phyloP scores from a whole-genome alignment of 2,888 invertebrate species.

The Cryptus armator region DNA sequence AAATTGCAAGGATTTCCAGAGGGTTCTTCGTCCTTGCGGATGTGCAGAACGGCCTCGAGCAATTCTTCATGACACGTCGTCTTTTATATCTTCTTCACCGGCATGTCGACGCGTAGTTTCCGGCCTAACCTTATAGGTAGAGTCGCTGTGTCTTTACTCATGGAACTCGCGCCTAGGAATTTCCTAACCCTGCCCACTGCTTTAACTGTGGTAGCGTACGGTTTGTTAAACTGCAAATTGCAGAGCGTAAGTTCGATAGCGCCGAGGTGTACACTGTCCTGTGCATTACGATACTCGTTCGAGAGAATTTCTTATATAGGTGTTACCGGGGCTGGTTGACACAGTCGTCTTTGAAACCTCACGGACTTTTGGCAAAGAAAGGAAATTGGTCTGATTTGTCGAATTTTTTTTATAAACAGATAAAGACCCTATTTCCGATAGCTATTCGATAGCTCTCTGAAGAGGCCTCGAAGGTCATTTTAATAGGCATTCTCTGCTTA shows the following conservation, averaged over 20 bases:
- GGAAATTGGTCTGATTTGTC: no score
- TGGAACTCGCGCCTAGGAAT: conserved; percentile 80
- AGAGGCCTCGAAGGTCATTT: background rate
- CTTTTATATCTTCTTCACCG: conserved; percentile 8
- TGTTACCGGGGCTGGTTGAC: no score
- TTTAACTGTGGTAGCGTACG: conserved; percentile 40
- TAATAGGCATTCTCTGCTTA: background rate
- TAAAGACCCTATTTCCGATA: no score
- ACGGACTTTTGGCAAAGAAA: no score
- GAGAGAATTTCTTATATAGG: no score
- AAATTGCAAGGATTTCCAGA: conserved; percentile 10
- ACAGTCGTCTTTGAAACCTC: no score
- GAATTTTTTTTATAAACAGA: no score
- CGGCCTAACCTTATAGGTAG: conserved; percentile 76
- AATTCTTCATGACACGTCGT: conserved; percentile 52
- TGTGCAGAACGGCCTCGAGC: conserved; percentile 80
- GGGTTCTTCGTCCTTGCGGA: conserved; percentile 77
- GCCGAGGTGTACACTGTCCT: no score
- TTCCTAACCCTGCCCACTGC: conserved; percentile 80
- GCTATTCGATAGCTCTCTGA: no score
- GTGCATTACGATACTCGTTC: no score
- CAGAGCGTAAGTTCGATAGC: background rate
- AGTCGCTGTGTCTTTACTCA: conserved; percentile 78
- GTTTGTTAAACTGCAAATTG: conserved; percentile 23
- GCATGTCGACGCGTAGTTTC: conserved; percentile 59